Evolutionary conservation across 2,888 invertebrate genomes (phyloP), one percentile per base, ranked within the genome.

Genomic region (Conchocele bisecta): DNA sequence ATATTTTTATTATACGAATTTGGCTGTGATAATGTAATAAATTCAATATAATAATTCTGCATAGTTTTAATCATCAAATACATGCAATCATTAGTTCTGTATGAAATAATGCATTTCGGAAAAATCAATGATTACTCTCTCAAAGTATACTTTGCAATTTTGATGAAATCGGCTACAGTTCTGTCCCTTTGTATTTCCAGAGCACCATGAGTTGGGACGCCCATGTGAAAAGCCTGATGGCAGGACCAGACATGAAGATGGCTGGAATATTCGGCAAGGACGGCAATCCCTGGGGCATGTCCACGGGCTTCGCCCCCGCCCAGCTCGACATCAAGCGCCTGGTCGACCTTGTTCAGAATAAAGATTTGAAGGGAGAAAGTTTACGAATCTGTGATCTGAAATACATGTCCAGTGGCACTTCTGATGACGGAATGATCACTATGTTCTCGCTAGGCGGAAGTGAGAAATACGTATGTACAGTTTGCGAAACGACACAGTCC

Each of bases 361-460:
- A 61, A 24, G 48, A 71, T 20, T 57, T 54, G 42, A 35, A 33
- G 1, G 76, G 61, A 13, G 68, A 68, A 31, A 60, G 61, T 6
- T 72, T 76, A 31, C 67, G 60, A 24, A 15, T 76, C 3, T 60
- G 68, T 28, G 76, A 72, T 3, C 51, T 37, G 5, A 72, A 72
- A 39, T 76, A 72, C 61, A 76, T 76, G 72, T 72, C 50, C 57
- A 59, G 68, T 9, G 65, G 68, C 35, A 65, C 71, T 4, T 60
- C 76, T 15, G 69, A 72, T 37, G 76, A 72, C n/a, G 76, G 76
- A 33, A 44, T 76, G 24, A 59, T 76, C 24, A 72, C 76, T n/a
- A 41, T 76, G n/a, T 50, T 76, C 6, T 68, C 68, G 17, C 37
- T 76, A 53, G 76, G 76, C 17, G 72, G 58, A 0, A 57, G 57